Base-by-base conservation (phyloP, 2,113 vertebrate genomes). In the Muntiacus muntjak region DNA sequence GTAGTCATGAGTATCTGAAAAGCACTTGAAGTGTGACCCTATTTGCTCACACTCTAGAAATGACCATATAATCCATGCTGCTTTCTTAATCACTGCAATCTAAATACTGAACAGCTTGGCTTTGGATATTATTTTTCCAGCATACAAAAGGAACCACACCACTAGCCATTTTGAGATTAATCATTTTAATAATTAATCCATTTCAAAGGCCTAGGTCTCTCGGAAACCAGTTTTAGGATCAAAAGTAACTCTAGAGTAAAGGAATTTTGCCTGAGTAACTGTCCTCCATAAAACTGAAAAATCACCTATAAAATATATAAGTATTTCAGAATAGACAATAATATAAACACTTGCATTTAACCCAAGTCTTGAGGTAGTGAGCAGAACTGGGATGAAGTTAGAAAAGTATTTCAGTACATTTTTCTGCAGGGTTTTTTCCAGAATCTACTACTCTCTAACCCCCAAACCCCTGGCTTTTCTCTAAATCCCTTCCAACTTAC, bases 21-120 rank as follows among this genome's bases (percentile, higher is more conserved):
- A 97, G 55, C 74, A 96, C 54, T 79, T 97, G 25, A 87, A 96
- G 55, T 94, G n/a, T 92, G 60, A 89, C 84, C 84, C 91, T 95
- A 95, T 94, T 81, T 91, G 86, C 47, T 97, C 55, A 95, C 11
- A 94, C 45, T 91, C 89, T 86, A 97, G 86, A 97, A 97, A 85
- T 90, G 96, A 97, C 79, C 74, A 95, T 82, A 91, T 87, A 98
- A 90, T 89, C 81, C 86, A 95, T 82, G 71, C 57, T 94, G 76
- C 87, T 88, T 96, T 97, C 93, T 91, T 96, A 94, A 96, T 93
- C 78, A 94, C 78, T 87, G 47, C 57, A 96, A 94, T 89, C 86
- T 95, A 97, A 97, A 97, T 87, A 97, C 10, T 96, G 83, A 97
- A 94, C 89, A 94, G 86, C 89, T 93, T 84, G 55, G 21, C 60